These are phyloP conservation scores for Hedya salicella DNA, from an alignment of 2,888 invertebrate genomes.

Conservation along the genomic window DNA sequence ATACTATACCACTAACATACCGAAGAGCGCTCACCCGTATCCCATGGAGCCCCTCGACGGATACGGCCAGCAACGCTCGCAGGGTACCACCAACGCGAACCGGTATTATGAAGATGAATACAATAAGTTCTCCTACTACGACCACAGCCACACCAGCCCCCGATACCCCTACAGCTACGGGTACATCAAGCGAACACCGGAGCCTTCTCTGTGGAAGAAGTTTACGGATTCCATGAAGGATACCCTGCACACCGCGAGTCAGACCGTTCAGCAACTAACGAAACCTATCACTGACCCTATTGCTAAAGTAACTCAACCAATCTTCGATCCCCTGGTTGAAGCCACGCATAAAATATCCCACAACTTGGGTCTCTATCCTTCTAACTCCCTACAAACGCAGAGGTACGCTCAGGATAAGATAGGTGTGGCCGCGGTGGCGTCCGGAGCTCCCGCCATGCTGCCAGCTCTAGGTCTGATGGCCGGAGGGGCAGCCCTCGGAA, in stretches of 20 bases:
- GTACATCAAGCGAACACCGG: slow-evolving; percentile 83
- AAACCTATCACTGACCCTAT: slow-evolving; percentile 86
- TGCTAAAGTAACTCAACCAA: slow-evolving; percentile 86
- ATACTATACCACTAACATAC: slow-evolving; percentile 81
- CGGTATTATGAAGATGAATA: slow-evolving; percentile 80
- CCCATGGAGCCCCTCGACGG: slow-evolving; percentile 82
- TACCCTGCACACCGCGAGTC: slow-evolving; percentile 88
- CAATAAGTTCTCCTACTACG: slow-evolving; percentile 84
- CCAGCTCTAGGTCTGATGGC: slow-evolving; percentile 92
- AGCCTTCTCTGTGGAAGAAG: slow-evolving; percentile 89
- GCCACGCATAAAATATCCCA: slow-evolving; percentile 92
- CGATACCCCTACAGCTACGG: slow-evolving; percentile 87
- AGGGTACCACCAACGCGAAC: slow-evolving; percentile 74
- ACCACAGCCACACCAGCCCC: slow-evolving; percentile 72
- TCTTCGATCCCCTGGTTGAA: slow-evolving; percentile 90
- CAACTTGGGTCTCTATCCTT: slow-evolving; percentile 87
- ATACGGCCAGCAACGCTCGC: slow-evolving; percentile 74
- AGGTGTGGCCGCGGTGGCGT: slow-evolving; percentile 82
- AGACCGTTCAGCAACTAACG: slow-evolving; percentile 88
- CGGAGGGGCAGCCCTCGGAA: slow-evolving; percentile 92
- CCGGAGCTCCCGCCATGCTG: slow-evolving; percentile 86
- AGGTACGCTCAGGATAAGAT: slow-evolving; percentile 87
- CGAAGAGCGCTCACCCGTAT: slow-evolving; percentile 84
- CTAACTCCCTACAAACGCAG: slow-evolving; percentile 74
- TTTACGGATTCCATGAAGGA: slow-evolving; percentile 90